A percentile compares a stretch with the other conserved stretches of the same genome.
phyloP scores from a whole-genome alignment of 23 tunicate species.

The Phallusia fumigata region DNA sequence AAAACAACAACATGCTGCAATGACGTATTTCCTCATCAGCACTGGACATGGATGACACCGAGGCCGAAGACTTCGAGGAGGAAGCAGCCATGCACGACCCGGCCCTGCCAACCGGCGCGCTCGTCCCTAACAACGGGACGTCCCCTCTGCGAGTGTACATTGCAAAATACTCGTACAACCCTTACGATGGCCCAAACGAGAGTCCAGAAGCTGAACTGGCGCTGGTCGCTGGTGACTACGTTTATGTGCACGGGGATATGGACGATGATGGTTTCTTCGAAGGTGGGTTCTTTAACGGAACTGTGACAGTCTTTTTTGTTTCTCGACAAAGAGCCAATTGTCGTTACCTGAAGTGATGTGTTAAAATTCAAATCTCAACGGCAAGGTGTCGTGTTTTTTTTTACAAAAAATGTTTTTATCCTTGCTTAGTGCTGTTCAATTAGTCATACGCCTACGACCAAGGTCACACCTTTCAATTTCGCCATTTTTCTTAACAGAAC shows the following conservation, averaged over 20 bases:
- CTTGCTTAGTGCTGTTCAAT: too few species aligned
- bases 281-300: slow-evolving; percentile 36
- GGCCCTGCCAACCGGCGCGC: neutral
- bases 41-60: slow-evolving; percentile 44
- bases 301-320: too few species aligned
- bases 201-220: slow-evolving; percentile 82
- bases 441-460: too few species aligned
- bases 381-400: too few species aligned
- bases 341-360: too few species aligned
- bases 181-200: slow-evolving; percentile 83
- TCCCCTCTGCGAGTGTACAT: slow-evolving; percentile 29
- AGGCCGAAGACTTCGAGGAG: slow-evolving; percentile 54
- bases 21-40: neutral
- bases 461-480: too few species aligned
- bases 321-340: too few species aligned
- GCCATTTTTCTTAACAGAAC: too few species aligned
- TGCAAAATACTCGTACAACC: slow-evolving; percentile 89
- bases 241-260: slow-evolving; percentile 72
- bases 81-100: slow-evolving; percentile 14
- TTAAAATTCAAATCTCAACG: too few species aligned
- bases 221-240: slow-evolving; percentile 81
- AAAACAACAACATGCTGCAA: neutral
- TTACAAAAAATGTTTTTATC: too few species aligned
- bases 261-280: slow-evolving; percentile 91
- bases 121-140: neutral